A percentile compares a stretch with the other conserved stretches of the same genome.
phyloP scores from a whole-genome alignment of 2,888 invertebrate genomes.

The Coelopa pilipes region DNA sequence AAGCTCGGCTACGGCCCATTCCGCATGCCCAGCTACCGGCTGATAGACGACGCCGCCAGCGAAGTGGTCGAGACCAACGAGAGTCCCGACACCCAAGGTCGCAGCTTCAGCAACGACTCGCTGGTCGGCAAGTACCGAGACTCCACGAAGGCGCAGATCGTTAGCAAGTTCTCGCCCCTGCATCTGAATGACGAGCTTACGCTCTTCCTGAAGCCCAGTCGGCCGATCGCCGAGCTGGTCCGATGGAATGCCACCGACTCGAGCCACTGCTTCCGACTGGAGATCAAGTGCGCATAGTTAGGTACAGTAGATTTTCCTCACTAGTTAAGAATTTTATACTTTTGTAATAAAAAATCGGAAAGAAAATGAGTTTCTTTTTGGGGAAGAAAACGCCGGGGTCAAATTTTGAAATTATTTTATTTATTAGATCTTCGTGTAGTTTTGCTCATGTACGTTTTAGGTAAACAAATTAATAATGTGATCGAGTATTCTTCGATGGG shows the following conservation, averaged over 20 bases:
- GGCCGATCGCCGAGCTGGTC: constrained; percentile 63
- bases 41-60: constrained; percentile 59
- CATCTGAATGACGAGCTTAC: constrained; percentile 60
- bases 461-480: no score
- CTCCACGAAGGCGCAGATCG: constrained; percentile 61
- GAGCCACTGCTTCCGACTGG: constrained; percentile 60
- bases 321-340: constrained; percentile 39
- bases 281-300: constrained; percentile 59
- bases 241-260: constrained; percentile 63
- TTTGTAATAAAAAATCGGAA: constrained; percentile 42
- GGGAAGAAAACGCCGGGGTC: no score
- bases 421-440: no score
- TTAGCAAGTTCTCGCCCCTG: constrained; percentile 64
- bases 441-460: no score
- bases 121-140: constrained; percentile 56
- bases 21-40: constrained; percentile 58
- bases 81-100: constrained; percentile 50
- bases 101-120: constrained; percentile 52
- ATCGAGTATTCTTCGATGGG: no score
- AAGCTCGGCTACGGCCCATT: constrained; percentile 72
- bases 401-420: no score
- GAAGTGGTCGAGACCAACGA: constrained; percentile 55
- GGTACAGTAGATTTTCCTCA: constrained; percentile 9
- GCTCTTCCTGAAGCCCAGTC: constrained; percentile 63
- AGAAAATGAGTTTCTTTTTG: not conserved